Conservation (phyloP, 2,888 invertebrate species). For the Cylloceria caligata region DNA sequence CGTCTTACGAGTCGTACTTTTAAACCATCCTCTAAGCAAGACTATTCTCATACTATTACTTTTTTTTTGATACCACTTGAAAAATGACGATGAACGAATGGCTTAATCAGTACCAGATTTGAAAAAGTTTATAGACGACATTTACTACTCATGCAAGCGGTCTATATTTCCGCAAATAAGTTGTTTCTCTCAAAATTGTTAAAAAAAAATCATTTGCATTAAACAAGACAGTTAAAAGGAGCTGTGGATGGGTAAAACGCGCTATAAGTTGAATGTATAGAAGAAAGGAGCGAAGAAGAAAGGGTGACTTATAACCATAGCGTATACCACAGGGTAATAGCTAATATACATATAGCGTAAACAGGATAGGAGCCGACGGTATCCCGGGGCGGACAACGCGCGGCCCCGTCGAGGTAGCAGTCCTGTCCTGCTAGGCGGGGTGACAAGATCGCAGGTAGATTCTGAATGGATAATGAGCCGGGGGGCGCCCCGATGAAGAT, state of each 20-base stretch:
- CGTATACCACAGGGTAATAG: slow-evolving; percentile 21
- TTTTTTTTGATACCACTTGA: no score
- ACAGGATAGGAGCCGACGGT: slow-evolving; percentile 50
- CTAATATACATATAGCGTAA: slow-evolving; percentile 46
- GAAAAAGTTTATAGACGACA: neutral
- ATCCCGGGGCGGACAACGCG: slow-evolving; percentile 61
- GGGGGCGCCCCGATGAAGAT: slow-evolving; percentile 75
- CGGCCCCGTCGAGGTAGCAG: slow-evolving; percentile 59
- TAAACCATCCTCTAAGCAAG: no score
- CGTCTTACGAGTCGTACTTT: no score
- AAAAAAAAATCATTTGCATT: neutral
- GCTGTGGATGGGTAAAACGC: neutral
- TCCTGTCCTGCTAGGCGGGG: slow-evolving; percentile 69
- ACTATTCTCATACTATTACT: no score
- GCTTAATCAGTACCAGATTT: neutral
- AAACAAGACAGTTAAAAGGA: neutral
- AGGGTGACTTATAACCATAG: slow-evolving; percentile 24
- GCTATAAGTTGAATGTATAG: neutral
- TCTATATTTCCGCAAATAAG: neutral
- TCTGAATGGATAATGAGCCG: slow-evolving; percentile 77
- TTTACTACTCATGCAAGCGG: no score
- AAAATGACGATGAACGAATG: no score
- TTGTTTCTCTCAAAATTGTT: neutral
- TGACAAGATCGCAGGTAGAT: slow-evolving; percentile 78
- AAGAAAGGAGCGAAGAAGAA: slow-evolving; percentile 19